Evolutionary conservation across 2,888 invertebrate genomes (phyloP).

Genomic region (Clusia tigrina): DNA sequence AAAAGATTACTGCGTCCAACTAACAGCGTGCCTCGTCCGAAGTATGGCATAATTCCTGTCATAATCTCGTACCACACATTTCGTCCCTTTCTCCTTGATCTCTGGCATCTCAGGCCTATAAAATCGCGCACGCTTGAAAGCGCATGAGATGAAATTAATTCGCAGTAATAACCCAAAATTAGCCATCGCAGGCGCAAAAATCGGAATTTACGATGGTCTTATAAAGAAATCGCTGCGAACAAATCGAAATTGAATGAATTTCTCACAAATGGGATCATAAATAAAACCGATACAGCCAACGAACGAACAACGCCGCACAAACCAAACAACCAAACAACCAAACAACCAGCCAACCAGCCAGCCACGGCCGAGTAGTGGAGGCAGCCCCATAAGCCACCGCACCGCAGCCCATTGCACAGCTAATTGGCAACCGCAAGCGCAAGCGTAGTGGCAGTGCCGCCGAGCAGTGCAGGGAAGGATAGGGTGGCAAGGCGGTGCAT

Average conservation of each 20-base stretch:
- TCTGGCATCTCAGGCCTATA: slow-evolving; percentile 1
- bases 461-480: no score
- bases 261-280: background rate
- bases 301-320: background rate
- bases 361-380: no score
- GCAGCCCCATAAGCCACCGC: no score
- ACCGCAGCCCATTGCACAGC: background rate
- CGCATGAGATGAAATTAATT: background rate
- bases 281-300: background rate
- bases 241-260: background rate
- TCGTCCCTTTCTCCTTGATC: background rate
- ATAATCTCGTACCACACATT: no score
- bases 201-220: background rate
- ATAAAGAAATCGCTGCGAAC: background rate
- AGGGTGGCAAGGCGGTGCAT: background rate
- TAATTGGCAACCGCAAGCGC: background rate
- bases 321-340: background rate
- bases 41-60: no score
- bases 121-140: background rate
- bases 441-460: no score
- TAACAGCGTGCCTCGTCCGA: no score
- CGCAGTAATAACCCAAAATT: slow-evolving; percentile 7
- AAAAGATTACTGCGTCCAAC: no score
- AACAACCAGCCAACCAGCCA: no score
- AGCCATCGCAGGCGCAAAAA: background rate